These are phyloP conservation scores for Microcebus ravelobensis DNA, from an alignment of 2,113 vertebrate genomes.

Conservation along the genomic window DNA sequence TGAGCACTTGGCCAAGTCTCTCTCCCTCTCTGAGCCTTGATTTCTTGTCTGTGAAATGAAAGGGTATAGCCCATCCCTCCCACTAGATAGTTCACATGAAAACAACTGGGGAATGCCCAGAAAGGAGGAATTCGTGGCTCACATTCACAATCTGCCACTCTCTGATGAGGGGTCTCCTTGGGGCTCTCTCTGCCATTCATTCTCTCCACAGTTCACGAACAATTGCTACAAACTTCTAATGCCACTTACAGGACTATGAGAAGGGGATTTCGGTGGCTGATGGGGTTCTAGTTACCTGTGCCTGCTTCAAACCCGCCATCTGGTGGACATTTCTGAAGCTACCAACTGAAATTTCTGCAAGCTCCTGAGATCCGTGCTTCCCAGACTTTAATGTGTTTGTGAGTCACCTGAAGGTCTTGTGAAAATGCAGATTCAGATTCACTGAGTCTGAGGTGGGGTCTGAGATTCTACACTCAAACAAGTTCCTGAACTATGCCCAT, in stretches of 20 bases:
- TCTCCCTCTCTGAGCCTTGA: not conserved
- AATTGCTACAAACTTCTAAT: not conserved
- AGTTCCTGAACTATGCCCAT: not conserved
- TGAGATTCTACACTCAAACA: not conserved
- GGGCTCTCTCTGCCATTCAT: not conserved
- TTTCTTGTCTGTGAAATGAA: not conserved
- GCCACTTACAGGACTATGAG: no score
- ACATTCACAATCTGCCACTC: not conserved
- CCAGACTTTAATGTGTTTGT: not conserved
- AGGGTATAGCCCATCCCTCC: not conserved
- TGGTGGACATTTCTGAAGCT: constrained; percentile 53
- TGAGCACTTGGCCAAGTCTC: not conserved
- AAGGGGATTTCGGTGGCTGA: not conserved
- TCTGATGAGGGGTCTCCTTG: not conserved
- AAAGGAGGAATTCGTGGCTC: not conserved
- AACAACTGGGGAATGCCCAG: not conserved
- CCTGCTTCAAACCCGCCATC: constrained; percentile 53
- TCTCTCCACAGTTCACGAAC: not conserved
- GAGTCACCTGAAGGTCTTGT: not conserved
- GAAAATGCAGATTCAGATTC: not conserved
- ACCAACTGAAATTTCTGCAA: not conserved
- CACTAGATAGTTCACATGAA: not conserved
- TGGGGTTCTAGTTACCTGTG: not conserved
- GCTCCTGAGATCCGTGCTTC: not conserved
- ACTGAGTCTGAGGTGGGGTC: not conserved